Conservation (phyloP, 2,113 vertebrate genomes). For the Grallaria varia region DNA sequence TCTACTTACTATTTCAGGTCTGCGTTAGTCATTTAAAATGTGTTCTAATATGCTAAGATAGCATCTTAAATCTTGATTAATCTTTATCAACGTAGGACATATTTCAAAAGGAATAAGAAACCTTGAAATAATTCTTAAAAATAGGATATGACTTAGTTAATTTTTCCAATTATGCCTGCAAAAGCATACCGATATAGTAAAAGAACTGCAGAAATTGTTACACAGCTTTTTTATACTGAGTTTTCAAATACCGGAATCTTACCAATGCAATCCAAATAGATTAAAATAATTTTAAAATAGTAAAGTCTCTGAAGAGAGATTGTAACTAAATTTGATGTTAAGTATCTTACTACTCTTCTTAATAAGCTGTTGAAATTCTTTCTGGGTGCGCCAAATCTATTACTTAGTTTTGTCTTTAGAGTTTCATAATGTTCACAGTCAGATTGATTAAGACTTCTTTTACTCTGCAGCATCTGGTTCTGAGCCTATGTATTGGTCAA, state of each 20-base stretch:
- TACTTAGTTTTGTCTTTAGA: not conserved
- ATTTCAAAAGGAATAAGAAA: not conserved
- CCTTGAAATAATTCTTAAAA: not conserved
- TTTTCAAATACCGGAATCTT: not conserved
- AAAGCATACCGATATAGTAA: not conserved
- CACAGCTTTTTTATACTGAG: not conserved
- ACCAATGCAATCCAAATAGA: not conserved
- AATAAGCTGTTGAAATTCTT: not conserved
- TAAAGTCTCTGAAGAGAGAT: not conserved
- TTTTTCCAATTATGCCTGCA: not conserved
- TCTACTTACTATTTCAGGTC: not conserved
- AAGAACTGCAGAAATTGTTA: not conserved
- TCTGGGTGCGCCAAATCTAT: not conserved
- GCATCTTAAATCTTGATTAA: not conserved
- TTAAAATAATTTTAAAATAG: not conserved
- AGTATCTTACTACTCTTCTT: not conserved
- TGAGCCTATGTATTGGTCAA: conserved; percentile 98
- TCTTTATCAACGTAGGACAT: not conserved
- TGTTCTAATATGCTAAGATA: not conserved
- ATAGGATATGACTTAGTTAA: fast-evolving
- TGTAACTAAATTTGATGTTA: not conserved
- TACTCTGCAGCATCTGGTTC: conserved; percentile 83
- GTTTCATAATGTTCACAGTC: not conserved
- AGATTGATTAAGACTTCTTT: not conserved
- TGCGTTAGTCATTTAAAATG: not conserved